Evolutionary conservation across 2,888 invertebrate species (phyloP), one percentile per base, ranked within the genome.

Genomic region (Nomada lathburiana): DNA sequence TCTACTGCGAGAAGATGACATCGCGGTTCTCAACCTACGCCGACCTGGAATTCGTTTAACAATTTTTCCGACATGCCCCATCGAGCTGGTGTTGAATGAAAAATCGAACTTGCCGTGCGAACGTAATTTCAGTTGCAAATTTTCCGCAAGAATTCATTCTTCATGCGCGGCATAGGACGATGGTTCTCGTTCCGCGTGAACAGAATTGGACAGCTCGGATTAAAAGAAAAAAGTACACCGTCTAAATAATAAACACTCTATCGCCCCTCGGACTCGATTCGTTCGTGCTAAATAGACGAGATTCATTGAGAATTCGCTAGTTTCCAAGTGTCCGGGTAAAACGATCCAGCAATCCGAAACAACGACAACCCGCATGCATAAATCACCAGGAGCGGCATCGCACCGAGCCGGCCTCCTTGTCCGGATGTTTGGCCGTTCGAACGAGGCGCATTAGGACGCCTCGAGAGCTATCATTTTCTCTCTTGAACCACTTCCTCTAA

Each of bases 11-110:
- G 88, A 90, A 89, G 91, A 92, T 92, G 91, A 92, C 91, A 91
- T 90, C 91, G 87, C 64, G 91, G 91, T 91, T 92, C 91, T 92
- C 91, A 91, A 91, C 91, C 84, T 84, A 69, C 62, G 55, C 26
- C 23, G n/a, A n/a, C 60, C 18, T 26, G 47, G 20, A 20, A 74
- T 44, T 18, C 20, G 16, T 29, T 10, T 18, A 0, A 5, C 11
- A 42, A 26, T 18, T 26, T 65, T 57, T 36, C 10, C 68, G 7
- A 2, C 20, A 0, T 0, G n/a, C 29, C 7, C 36, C 36, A 36
- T 36, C 36, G 36, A 36, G 36, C 36, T 36, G 36, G 5, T 36
- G 7, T 36, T 7, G 36, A 36, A 18, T 23, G 20, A 11, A 55
- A 55, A 20, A 23, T 20, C 10, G 7, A 55, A 55, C 26, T 50